These are phyloP conservation scores for Cebuella pygmaea DNA, from an alignment of 2,797 vertebrate species.

Conservation along the genomic window DNA sequence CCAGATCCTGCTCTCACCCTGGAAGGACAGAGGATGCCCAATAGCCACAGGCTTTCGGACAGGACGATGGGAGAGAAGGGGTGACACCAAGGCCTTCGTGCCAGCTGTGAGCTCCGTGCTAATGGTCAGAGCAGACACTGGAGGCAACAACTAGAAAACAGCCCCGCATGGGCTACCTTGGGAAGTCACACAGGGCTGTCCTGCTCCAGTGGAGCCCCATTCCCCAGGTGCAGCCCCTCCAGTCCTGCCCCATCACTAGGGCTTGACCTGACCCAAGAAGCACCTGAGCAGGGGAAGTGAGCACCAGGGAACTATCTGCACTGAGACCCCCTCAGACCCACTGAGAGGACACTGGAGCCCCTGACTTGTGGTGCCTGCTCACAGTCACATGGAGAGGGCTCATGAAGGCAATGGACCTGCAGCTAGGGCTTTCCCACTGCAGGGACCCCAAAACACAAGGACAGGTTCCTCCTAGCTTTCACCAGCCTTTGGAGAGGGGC, in stretches of 20 bases:
- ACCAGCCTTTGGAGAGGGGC: not conserved
- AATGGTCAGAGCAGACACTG: not conserved
- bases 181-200: not conserved
- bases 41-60: not conserved
- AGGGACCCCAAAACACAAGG: not conserved
- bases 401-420: not conserved
- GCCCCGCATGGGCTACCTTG: rapidly evolving
- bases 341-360: not conserved
- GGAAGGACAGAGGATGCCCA: not conserved
- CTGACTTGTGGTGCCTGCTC: not conserved
- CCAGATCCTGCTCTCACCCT: not conserved
- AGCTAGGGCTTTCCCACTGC: not conserved
- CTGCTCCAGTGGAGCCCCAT: not conserved
- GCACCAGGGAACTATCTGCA: not conserved
- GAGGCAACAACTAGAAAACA: not conserved
- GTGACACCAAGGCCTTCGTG: not conserved
- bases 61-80: not conserved
- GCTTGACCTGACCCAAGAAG: not conserved
- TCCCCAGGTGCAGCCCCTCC: not conserved
- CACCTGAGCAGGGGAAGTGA: not conserved
- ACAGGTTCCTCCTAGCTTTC: not conserved
- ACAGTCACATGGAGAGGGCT: not conserved
- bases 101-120: not conserved
- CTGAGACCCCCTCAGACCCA: not conserved
- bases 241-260: not conserved